These are phyloP conservation scores for Crocodylus rhombifer DNA, from an alignment of 2,797 vertebrate genomes.

Conservation along the genomic window DNA sequence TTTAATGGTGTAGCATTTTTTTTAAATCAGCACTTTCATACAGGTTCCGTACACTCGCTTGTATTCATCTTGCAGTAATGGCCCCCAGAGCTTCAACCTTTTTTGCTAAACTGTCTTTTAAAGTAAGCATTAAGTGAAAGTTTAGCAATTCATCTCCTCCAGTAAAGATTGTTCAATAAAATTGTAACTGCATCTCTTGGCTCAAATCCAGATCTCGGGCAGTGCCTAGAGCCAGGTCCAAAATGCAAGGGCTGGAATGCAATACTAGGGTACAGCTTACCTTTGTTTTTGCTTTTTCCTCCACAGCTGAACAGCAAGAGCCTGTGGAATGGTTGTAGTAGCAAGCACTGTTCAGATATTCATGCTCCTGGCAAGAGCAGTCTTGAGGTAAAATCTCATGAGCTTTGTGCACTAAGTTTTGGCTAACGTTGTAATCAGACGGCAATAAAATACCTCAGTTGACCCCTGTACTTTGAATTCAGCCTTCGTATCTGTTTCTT, in stretches of 20 bases:
- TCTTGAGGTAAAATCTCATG: background rate
- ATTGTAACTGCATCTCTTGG: slow-evolving; percentile 36
- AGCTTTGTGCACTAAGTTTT: background rate
- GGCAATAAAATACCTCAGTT: background rate
- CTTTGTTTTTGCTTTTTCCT: background rate
- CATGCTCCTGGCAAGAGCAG: too few species aligned
- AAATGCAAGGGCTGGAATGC: background rate
- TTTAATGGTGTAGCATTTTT: background rate
- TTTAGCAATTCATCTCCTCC: slow-evolving; percentile 39
- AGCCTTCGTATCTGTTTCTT: too few species aligned
- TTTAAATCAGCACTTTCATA: background rate
- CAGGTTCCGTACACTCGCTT: background rate
- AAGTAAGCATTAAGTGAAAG: slow-evolving; percentile 1
- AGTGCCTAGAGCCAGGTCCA: background rate
- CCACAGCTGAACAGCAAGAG: background rate
- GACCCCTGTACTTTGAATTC: background rate
- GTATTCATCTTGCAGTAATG: background rate
- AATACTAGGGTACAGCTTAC: background rate
- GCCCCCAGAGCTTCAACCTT: slow-evolving; percentile 24
- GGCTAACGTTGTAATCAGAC: fast-evolving
- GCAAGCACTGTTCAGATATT: background rate
- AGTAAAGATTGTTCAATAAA: slow-evolving; percentile 46
- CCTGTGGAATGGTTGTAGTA: background rate
- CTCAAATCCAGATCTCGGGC: background rate
- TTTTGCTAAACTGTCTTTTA: slow-evolving; percentile 28